phyloP scores from a whole-genome alignment of 2,797 vertebrate species.

The Propithecus perrieri region DNA sequence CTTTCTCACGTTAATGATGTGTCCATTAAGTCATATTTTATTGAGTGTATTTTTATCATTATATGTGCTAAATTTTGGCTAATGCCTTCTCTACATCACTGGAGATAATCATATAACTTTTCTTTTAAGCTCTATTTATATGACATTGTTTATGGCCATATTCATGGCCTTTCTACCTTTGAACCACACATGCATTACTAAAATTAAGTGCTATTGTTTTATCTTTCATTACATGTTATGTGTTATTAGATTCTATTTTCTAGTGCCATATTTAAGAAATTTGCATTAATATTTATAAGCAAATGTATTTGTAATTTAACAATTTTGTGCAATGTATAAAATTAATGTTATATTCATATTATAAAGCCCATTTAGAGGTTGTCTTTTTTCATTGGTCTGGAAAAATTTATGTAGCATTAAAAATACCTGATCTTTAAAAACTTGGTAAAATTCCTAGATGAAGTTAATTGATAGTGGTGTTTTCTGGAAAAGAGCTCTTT shows the following conservation, averaged over 20 bases:
- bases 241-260: background rate
- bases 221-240: background rate
- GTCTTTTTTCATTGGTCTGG: background rate
- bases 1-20: conserved; percentile 2
- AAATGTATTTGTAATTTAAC: background rate
- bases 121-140: background rate
- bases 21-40: conserved; percentile 17
- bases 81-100: conserved; percentile 14
- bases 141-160: background rate
- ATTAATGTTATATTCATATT: background rate
- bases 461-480: background rate
- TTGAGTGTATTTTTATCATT: background rate
- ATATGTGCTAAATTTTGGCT: background rate
- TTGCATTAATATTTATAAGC: background rate
- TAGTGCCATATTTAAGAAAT: background rate
- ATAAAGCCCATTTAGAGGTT: background rate
- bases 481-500: background rate
- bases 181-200: background rate
- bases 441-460: background rate
- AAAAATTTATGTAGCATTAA: background rate
- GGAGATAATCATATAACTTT: background rate
- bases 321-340: background rate
- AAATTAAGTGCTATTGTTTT: conserved; percentile 26
- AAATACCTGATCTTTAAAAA: background rate
- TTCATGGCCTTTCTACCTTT: background rate